Conservation (phyloP, 1,140 invertebrate genomes). For the Leptonema lineaticorne region DNA sequence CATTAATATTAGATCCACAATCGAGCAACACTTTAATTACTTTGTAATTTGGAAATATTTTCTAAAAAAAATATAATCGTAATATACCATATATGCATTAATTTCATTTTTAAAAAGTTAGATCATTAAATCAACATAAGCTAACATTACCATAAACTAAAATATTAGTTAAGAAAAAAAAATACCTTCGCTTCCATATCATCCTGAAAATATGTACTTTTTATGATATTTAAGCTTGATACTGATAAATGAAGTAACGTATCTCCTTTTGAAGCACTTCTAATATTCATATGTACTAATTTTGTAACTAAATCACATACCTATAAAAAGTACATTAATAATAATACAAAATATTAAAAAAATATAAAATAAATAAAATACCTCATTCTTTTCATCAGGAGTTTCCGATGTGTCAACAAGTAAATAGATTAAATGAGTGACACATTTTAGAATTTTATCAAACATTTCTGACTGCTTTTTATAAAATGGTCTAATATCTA, state of each 20-base stretch:
- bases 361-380: slow-evolving; percentile 38
- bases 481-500: slow-evolving; percentile 69
- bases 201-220: slow-evolving; percentile 74
- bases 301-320: slow-evolving; percentile 53
- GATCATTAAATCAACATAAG: background rate
- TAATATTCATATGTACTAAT: slow-evolving; percentile 61
- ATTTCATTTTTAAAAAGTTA: background rate
- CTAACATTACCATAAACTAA: too few species aligned
- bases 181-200: slow-evolving; percentile 60
- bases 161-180: too few species aligned
- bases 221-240: slow-evolving; percentile 76
- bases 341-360: slow-evolving; percentile 14
- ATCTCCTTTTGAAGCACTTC: slow-evolving; percentile 71
- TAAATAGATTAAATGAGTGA: slow-evolving; percentile 79
- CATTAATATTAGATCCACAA: slow-evolving; percentile 74
- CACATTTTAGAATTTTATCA: slow-evolving; percentile 75
- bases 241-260: slow-evolving; percentile 80
- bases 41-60: slow-evolving; percentile 71
- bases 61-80: slow-evolving; percentile 46
- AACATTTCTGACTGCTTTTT: slow-evolving; percentile 80
- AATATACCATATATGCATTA: background rate
- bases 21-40: slow-evolving; percentile 71
- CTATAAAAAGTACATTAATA: slow-evolving; percentile 32
- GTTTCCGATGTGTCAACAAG: slow-evolving; percentile 64
- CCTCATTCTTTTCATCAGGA: slow-evolving; percentile 46